Percentiles rank a stretch among this genome's conserved stretches.
These are phyloP conservation scores for Halcyon malimbica DNA, from an alignment of 2,113 vertebrate species.

Conservation along the genomic window DNA sequence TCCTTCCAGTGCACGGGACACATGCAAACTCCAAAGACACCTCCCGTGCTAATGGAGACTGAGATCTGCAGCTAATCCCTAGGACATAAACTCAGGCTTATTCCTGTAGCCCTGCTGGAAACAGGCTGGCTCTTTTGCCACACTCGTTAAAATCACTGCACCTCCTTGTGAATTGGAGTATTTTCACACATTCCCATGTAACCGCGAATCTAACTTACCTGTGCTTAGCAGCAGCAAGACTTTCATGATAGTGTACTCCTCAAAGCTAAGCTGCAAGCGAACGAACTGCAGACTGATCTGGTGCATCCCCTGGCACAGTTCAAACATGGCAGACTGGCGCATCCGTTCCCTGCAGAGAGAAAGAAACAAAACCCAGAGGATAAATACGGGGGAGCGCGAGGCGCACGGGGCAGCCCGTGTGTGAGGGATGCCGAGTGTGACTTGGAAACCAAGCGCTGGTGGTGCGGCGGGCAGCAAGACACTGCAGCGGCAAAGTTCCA, in stretches of 20 bases:
- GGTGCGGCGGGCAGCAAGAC: neutral
- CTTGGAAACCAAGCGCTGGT: neutral
- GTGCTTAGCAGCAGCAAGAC: conserved; percentile 96
- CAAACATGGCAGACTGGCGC: conserved; percentile 98
- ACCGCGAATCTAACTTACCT: conserved; percentile 68
- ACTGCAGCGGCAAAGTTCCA: neutral
- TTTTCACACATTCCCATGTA: neutral
- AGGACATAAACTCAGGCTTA: neutral
- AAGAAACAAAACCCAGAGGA: neutral
- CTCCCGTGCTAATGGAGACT: accelerated
- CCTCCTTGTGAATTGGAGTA: accelerated
- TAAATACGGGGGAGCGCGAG: neutral
- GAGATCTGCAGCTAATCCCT: neutral
- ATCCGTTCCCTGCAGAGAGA: conserved; percentile 87
- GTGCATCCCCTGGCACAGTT: conserved; percentile 96
- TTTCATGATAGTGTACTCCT: conserved; percentile 98
- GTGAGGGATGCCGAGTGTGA: accelerated
- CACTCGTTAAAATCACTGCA: neutral
- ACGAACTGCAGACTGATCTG: conserved; percentile 98
- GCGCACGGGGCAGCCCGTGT: accelerated
- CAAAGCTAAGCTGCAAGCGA: conserved; percentile 94
- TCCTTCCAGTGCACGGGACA: accelerated
- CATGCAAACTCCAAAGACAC: neutral
- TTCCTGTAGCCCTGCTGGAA: neutral
- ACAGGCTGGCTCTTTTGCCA: neutral